These are phyloP conservation scores for Hucho hucho DNA, from an alignment of 2,113 vertebrate species.

Conservation along the genomic window DNA sequence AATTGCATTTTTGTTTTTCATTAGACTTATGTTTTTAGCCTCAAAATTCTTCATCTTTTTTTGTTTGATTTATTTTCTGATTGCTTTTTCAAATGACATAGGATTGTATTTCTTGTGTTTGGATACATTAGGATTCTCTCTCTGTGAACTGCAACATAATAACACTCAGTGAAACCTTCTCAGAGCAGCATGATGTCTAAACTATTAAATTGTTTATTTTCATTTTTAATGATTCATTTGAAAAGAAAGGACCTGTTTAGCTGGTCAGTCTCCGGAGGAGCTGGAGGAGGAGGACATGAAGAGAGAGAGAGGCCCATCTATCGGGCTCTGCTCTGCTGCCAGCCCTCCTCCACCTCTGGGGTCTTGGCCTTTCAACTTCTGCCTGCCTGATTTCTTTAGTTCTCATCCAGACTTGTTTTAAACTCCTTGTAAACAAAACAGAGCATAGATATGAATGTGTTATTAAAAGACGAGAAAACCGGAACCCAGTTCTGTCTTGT, in stretches of 20 bases:
- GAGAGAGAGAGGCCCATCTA: conserved; percentile 25
- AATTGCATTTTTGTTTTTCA: conserved; percentile 58
- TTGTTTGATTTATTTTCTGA: conserved; percentile 57
- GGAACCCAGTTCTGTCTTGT: conserved; percentile 23
- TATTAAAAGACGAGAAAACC: conserved; percentile 79
- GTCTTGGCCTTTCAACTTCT: conserved; percentile 59
- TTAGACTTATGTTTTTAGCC: conserved; percentile 63
- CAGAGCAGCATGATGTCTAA: conserved; percentile 54
- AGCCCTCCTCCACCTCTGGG: conserved; percentile 46
- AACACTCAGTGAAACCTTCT: conserved; percentile 66
- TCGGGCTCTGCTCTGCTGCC: background rate
- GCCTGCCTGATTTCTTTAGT: conserved; percentile 75
- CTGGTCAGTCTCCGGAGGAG: conserved; percentile 50
- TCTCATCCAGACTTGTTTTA: conserved; percentile 78
- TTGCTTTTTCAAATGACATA: conserved; percentile 71
- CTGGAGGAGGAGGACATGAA: conserved; percentile 32
- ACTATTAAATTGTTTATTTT: conserved; percentile 49
- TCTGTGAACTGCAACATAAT: conserved; percentile 69
- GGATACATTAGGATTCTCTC: conserved; percentile 67
- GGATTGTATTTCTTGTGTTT: conserved; percentile 80
- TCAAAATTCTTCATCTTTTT: conserved; percentile 58
- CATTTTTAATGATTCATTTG: conserved; percentile 64
- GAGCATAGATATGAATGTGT: conserved; percentile 83
- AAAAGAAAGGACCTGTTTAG: conserved; percentile 67
- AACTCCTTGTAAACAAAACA: conserved; percentile 82